phyloP scores from a whole-genome alignment of 2,888 invertebrate species.

The Aleiodes leptofemur region DNA sequence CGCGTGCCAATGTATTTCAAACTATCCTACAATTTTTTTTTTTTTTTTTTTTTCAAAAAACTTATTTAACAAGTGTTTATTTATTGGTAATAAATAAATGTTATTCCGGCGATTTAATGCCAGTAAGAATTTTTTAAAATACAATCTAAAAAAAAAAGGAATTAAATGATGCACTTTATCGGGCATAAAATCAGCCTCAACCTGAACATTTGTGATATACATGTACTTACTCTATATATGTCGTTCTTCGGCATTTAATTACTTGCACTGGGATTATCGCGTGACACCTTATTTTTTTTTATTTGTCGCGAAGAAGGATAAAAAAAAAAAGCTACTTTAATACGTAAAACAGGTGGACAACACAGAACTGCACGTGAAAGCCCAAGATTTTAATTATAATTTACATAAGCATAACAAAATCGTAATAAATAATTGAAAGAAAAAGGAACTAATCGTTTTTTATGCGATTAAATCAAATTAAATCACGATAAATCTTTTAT shows the following conservation, averaged over 20 bases:
- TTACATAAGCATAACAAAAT: conserved; percentile 37
- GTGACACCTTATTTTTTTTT: conserved; percentile 54
- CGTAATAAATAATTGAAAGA: neutral
- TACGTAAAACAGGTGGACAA: conserved; percentile 53
- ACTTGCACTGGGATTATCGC: conserved; percentile 57
- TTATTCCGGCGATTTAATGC: conserved; percentile 2
- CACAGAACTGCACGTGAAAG: conserved; percentile 17
- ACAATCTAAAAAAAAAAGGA: neutral
- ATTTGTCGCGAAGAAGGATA: neutral
- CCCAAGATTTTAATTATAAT: conserved; percentile 23
- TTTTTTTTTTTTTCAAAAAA: too few relatives aligned
- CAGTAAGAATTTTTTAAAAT: neutral
- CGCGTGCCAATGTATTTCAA: conserved; percentile 25
- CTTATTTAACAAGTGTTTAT: too few relatives aligned
- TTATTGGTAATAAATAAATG: neutral
- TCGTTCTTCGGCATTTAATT: conserved; percentile 56
- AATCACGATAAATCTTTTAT: conserved; percentile 14
- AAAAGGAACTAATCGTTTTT: conserved; percentile 35
- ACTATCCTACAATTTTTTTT: too few relatives aligned
- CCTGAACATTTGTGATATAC: conserved; percentile 34
- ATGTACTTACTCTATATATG: conserved; percentile 27
- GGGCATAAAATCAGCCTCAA: conserved; percentile 15
- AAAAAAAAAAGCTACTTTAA: conserved; percentile 24
- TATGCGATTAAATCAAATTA: conserved; percentile 28
- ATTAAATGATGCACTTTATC: conserved; percentile 26